Base-by-base conservation (phyloP, 2,888 invertebrate species). In the Epinotia brunnichana region DNA sequence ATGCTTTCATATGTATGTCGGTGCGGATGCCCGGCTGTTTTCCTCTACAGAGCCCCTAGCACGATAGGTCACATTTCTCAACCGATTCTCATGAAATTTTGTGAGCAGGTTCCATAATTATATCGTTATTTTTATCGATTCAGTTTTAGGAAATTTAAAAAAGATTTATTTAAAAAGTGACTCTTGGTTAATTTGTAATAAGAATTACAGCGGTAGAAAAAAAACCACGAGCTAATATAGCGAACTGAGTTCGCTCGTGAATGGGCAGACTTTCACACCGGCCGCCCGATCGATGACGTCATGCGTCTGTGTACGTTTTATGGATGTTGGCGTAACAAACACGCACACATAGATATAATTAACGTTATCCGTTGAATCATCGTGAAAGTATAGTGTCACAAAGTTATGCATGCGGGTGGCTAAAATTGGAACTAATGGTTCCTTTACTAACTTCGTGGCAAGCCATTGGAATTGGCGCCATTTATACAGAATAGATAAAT, bases 291-390 rank as follows among this genome's bases (percentile, higher is more conserved):
- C 72, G 48, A 72, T 68, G 72, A 72, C 72, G 72, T 72, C 67
- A 68, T 48, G 56, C 48, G 35, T 56, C 66, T 60, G 56, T 68
- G 61, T 56, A 62, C 54, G 19, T 2, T n/a, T 5, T 54, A 44
- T 44, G 9, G 9, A 54, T 44, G 67, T 68, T 51, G 17, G 48
- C n/a, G 17, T 56, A 66, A 21, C 21, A n/a, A 35, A 3, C 13
- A 21, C 39, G 61, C 72, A 72, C 60, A 72, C 72, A 51, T 54
- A 67, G 48, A 67, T n/a, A 72, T 56, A 56, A 72, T 72, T 72
- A 72, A 72, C 72, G 72, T 68, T 72, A 72, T 67, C 72, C 72
- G 67, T 72, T 72, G 72, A 72, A 68, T 68, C 72, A 72, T 68
- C 70, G 70, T 72, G 72, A 72, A 72, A 72, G 72, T 67, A 56